Evolutionary conservation across 92 coral and sea anemone genomes (phyloP).

Genomic region (Porites evermanni): DNA sequence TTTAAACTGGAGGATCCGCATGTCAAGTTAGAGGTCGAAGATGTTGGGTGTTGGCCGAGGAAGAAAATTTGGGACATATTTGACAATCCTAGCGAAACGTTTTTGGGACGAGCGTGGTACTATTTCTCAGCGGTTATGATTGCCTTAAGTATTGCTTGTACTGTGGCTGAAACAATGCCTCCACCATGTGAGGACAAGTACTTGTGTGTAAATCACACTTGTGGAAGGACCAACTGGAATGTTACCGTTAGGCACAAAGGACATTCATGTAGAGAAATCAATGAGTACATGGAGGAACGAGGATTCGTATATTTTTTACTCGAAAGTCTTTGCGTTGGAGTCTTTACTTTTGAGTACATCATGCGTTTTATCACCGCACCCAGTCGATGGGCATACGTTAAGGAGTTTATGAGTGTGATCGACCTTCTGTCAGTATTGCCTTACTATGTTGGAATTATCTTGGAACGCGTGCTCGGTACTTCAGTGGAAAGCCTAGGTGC

Average conservation of each 20-base stretch:
- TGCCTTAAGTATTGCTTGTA: conserved; percentile 86
- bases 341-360: conserved; percentile 81
- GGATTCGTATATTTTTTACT: conserved; percentile 67
- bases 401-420: conserved; percentile 76
- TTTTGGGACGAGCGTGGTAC: conserved; percentile 72
- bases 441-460: conserved; percentile 70
- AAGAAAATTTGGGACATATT: conserved; percentile 68
- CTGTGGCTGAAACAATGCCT: conserved; percentile 86
- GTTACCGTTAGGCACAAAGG: background rate
- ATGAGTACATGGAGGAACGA: conserved; percentile 45
- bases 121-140: conserved; percentile 83
- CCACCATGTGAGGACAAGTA: conserved; percentile 80
- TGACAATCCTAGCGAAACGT: conserved; percentile 78
- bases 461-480: conserved; percentile 52
- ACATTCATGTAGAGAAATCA: conserved; percentile 61
- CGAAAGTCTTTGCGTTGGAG: conserved; percentile 80
- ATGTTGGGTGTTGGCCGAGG: conserved; percentile 20
- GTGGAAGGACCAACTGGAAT: conserved; percentile 49
- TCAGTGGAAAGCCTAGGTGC: conserved; percentile 78
- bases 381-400: conserved; percentile 68
- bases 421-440: conserved; percentile 89
- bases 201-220: conserved; percentile 59
- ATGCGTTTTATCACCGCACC: conserved; percentile 78
- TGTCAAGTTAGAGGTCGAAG: conserved; percentile 3
- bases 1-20: conserved; percentile 72